phyloP scores from a whole-genome alignment of 2,888 invertebrate species.

The Cynaeus angustus region DNA sequence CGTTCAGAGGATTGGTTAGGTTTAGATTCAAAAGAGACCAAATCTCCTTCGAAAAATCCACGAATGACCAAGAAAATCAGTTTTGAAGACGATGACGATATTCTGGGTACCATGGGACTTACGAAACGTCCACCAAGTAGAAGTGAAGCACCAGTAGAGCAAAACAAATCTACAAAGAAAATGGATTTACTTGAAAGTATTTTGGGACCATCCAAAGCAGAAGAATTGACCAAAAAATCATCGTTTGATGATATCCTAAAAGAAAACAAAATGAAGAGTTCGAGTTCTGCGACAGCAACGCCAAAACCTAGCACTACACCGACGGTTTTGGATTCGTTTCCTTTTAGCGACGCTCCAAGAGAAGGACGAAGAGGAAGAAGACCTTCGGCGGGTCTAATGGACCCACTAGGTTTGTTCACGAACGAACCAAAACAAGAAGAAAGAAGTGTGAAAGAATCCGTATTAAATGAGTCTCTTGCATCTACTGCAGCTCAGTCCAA shows the following conservation, averaged over 20 bases:
- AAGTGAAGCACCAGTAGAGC: conserved; percentile 49
- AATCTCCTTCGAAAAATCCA: conserved; percentile 39
- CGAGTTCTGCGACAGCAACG: conserved; percentile 32
- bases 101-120: conserved; percentile 63
- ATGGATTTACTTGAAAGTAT: conserved; percentile 66
- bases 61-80: conserved; percentile 60
- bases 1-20: conserved; percentile 64
- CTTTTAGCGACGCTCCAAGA: conserved; percentile 53
- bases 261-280: conserved; percentile 59
- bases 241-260: conserved; percentile 66
- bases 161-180: conserved; percentile 58
- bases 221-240: conserved; percentile 58
- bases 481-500: conserved; percentile 33
- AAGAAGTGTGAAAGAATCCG: background rate
- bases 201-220: conserved; percentile 58
- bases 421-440: conserved; percentile 54
- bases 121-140: conserved; percentile 50
- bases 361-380: conserved; percentile 64
- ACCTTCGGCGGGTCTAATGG: conserved; percentile 70
- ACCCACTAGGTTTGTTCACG: conserved; percentile 74
- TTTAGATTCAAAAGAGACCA: conserved; percentile 50
- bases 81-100: conserved; percentile 65
- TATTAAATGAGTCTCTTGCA: background rate
- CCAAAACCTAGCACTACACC: conserved; percentile 40
- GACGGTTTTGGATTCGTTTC: conserved; percentile 42